These are phyloP conservation scores for Megastigmus dorsalis DNA, from an alignment of 2,888 invertebrate species.

Conservation along the genomic window DNA sequence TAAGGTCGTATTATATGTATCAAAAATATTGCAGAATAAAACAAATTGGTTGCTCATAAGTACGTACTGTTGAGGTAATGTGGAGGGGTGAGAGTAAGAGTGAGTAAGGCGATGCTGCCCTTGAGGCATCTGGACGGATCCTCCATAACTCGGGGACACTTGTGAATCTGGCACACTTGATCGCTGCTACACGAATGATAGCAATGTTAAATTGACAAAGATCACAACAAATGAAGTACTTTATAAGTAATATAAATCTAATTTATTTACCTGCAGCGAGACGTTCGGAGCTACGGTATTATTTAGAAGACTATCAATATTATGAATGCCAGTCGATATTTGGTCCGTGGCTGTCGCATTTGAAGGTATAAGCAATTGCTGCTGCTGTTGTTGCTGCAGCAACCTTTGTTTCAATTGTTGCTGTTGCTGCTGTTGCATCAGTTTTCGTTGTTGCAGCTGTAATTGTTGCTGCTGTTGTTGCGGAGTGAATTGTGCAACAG, in stretches of 20 bases:
- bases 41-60: slow-evolving; percentile 18
- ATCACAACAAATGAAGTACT: too few relatives aligned
- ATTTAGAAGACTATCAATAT: slow-evolving; percentile 89
- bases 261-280: slow-evolving; percentile 80
- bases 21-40: background rate
- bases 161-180: slow-evolving; percentile 77
- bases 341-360: slow-evolving; percentile 81
- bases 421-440: slow-evolving; percentile 76
- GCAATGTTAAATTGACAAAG: slow-evolving; percentile 2
- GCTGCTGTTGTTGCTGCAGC: slow-evolving; percentile 86
- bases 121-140: slow-evolving; percentile 74
- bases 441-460: slow-evolving; percentile 75
- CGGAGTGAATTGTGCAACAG: slow-evolving; percentile 66
- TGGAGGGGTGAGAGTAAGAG: slow-evolving; percentile 71
- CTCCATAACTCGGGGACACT: slow-evolving; percentile 80
- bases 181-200: slow-evolving; percentile 69
- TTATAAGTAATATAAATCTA: slow-evolving; percentile 18
- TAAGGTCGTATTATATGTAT: background rate
- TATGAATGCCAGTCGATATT: slow-evolving; percentile 78
- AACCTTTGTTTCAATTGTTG: slow-evolving; percentile 79
- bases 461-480: slow-evolving; percentile 71
- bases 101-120: slow-evolving; percentile 73
- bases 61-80: slow-evolving; percentile 72
- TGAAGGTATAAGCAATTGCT: slow-evolving; percentile 87
- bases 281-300: slow-evolving; percentile 93